These are phyloP conservation scores for Dreissena rostriformis DNA, from an alignment of 1,140 invertebrate species.

Conservation along the genomic window DNA sequence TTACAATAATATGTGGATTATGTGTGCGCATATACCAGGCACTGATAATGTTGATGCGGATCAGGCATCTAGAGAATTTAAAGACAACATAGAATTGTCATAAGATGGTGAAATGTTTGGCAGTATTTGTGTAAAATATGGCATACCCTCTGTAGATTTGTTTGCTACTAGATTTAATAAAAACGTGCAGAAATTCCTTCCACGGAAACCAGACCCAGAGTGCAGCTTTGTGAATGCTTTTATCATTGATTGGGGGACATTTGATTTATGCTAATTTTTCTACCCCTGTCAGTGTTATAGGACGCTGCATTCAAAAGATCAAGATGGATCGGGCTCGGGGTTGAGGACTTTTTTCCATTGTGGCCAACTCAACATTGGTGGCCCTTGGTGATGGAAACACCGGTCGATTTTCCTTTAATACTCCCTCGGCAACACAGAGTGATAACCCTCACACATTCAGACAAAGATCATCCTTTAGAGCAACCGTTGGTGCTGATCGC, in stretches of 20 bases:
- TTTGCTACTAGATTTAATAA: conserved; percentile 34
- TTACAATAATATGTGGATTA: conserved; percentile 39
- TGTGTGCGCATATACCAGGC: conserved; percentile 48
- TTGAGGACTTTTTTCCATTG: conserved; percentile 43
- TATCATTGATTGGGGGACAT: conserved; percentile 2
- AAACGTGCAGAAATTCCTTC: neutral
- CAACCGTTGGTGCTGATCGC: too few relatives aligned
- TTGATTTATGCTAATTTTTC: conserved; percentile 53
- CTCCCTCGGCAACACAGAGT: too few relatives aligned
- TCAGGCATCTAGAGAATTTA: conserved; percentile 39
- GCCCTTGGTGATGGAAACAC: too few relatives aligned
- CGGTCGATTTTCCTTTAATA: too few relatives aligned
- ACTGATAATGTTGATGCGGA: conserved; percentile 57
- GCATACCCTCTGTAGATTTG: neutral
- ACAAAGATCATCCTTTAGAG: too few relatives aligned
- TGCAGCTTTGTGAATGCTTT: conserved; percentile 45
- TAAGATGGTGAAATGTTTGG: conserved; percentile 49
- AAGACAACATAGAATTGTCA: conserved; percentile 52
- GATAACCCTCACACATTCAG: too few relatives aligned
- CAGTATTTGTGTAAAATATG: conserved; percentile 21
- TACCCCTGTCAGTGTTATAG: conserved; percentile 60
- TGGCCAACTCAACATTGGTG: conserved; percentile 58
- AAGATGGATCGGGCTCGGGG: conserved; percentile 27
- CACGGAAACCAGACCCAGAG: conserved; percentile 41
- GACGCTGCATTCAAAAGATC: conserved; percentile 53